Percentiles rank a stretch among this genome's conserved stretches.
Conservation (phyloP, 2,888 invertebrate genomes). For the Auanema sp. region DNA sequence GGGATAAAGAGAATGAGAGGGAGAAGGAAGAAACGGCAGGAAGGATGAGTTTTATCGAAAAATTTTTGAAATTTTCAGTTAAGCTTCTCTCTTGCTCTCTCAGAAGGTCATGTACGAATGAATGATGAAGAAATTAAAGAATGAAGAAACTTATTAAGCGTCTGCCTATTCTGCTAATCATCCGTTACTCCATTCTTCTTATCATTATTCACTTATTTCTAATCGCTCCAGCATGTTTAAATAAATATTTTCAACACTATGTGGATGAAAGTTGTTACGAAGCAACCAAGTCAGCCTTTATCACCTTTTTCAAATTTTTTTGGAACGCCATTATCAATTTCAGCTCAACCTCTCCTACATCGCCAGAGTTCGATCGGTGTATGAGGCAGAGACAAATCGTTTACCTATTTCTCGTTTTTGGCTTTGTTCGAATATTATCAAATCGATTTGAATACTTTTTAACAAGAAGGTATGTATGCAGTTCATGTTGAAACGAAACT, state of each 20-base stretch:
- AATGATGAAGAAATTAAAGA: no score
- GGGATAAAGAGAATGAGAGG: background rate
- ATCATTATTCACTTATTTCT: no score
- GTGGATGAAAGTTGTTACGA: no score
- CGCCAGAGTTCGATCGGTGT: background rate
- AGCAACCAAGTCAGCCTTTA: no score
- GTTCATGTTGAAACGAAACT: background rate
- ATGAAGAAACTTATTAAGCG: no score
- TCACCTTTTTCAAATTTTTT: slow-evolving; percentile 1
- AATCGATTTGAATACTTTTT: slow-evolving; percentile 32
- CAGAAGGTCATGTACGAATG: no score
- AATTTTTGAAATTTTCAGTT: no score
- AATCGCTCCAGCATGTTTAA: no score
- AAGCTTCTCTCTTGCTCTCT: no score
- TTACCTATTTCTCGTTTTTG: slow-evolving; percentile 37
- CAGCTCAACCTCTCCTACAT: slow-evolving; percentile 14
- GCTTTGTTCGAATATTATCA: slow-evolving; percentile 36
- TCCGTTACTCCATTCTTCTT: no score
- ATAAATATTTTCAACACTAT: no score
- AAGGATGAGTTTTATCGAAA: background rate
- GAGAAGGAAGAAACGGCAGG: slow-evolving; percentile 3
- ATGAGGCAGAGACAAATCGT: slow-evolving; percentile 29
- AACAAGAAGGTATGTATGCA: slow-evolving; percentile 1
- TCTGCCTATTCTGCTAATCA: no score
- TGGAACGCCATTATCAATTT: background rate